Conservation (phyloP, 1,140 invertebrate species). For the Hyphantria cunea region DNA sequence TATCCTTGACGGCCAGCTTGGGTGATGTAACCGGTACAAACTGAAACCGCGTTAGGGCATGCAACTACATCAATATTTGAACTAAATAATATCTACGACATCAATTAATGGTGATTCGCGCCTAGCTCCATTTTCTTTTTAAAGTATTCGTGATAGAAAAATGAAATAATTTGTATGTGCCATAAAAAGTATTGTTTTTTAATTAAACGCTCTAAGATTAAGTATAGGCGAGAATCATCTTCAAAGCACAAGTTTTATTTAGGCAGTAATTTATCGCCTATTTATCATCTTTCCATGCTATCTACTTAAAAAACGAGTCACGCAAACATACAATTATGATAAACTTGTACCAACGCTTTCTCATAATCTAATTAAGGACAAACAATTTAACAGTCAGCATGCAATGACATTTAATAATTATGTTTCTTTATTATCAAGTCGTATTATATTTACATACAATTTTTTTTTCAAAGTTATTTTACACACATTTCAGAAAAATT, state of each 20-base stretch:
- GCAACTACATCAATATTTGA: slow-evolving; percentile 51
- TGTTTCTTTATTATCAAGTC: not conserved
- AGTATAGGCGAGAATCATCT: too few relatives aligned
- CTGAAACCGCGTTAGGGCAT: slow-evolving; percentile 60
- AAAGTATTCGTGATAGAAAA: too few relatives aligned
- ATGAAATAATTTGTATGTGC: too few relatives aligned
- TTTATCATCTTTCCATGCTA: slow-evolving; percentile 31
- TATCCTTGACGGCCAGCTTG: slow-evolving; percentile 82
- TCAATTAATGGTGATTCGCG: slow-evolving; percentile 5
- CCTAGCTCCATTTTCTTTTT: not conserved
- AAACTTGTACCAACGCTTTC: slow-evolving; percentile 11
- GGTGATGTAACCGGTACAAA: slow-evolving; percentile 56
- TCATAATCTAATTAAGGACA: slow-evolving; percentile 8
- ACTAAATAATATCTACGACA: slow-evolving; percentile 32
- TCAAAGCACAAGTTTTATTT: too few relatives aligned
- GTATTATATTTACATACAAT: slow-evolving; percentile 1
- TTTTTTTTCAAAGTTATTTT: not conserved
- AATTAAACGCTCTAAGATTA: too few relatives aligned
- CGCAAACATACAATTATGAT: slow-evolving; percentile 27
- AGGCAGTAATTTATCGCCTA: slow-evolving; percentile 2
- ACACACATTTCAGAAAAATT: too few relatives aligned
- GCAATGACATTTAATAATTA: slow-evolving; percentile 17
- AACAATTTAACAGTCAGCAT: slow-evolving; percentile 25
- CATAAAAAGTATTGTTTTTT: too few relatives aligned
- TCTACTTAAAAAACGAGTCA: slow-evolving; percentile 25